Base-by-base conservation (phyloP, 1,140 invertebrate species). In the Eumaeus atala region DNA sequence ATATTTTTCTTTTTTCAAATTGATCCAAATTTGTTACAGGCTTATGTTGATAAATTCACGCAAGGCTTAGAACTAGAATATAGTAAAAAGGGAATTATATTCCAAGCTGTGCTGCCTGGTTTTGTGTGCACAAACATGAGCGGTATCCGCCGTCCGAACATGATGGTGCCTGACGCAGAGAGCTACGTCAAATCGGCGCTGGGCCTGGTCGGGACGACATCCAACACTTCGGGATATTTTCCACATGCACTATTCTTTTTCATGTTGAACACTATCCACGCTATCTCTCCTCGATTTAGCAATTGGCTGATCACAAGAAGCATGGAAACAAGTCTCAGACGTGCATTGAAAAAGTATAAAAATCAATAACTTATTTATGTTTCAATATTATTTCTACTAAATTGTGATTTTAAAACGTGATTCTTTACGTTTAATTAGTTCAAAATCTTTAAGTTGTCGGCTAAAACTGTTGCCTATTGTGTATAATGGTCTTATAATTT, bases 111-210 rank as follows among this genome's bases (percentile, higher is more conserved):
- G 1, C 77, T 93, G 44, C 97, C 97, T 0, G 96, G 95, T 16
- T 96, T 94, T 66, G 96, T 99, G 0, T 94, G 95, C 4, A 79
- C 96, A 0, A 98, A 97, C 67, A 96, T 98, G 96, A 94, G 95
- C 14, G 95, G 94, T 70, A 95, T 98, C 54, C 91, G 91, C 35
- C 92, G 91, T 61, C 87, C 94, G n/a, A 92, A 92, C 1, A 90
- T 94, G 77, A 92, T 95, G 86, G 93, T 93, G 10, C 97, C 96
- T 0, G 91, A 91, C 0, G 92, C 96, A 0, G 89, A 92, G 1
- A 90, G 88, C 10, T 98, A 92, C 85, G 96, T 97, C 4, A 88
- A 91, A 50, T 89, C 92, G 0, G 92, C 95, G 0, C 81, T 98
- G 6, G 91, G 89, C 59, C 94, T 94, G 11, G 89, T 95, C 18